Evolutionary conservation across 2,888 invertebrate genomes (phyloP), one percentile per base, ranked within the genome.

Genomic region (Odontocerum albicorne): DNA sequence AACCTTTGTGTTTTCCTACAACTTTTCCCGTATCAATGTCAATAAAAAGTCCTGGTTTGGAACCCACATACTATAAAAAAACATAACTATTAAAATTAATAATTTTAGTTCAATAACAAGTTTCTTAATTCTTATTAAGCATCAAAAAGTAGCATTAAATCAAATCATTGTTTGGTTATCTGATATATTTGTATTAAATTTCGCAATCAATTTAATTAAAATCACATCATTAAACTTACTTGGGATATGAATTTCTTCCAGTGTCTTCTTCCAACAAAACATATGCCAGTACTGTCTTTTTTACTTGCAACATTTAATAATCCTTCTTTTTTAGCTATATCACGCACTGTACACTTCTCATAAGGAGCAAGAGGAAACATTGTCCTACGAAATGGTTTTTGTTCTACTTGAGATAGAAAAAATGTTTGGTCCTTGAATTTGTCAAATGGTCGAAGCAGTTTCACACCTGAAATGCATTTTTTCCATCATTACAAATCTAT

Each of bases 281-380:
- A 99, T 61, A 99, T 96, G 17, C 98, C 98, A 72, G 88, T 91
- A 66, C 95, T 96, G 73, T 94, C 93, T 64, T 81, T 87, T 68
- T 92, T 93, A 10, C 72, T 70, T 6, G 86, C 85, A 51, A 94
- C 78, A 64, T 80, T 78, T 10, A 81, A 67, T 38, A 94, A 74
- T 0, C 87, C 87, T 67, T 85, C 83, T 54, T 81, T 74, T 44
- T 67, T 67, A 0, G 96, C 97, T 47, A 96, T 82, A 62, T 80
- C 69, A 72, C 92, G 90, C 0, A 98, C 93, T 66, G 88, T 76
- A 7, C 67, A 67, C 72, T 99, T 98, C 1, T 78, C 67, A 45
- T 90, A 70, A 40, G 81, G 74, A 13, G 95, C 95, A 46, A 99
- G 66, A 1, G 98, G 97, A 73, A 99, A 99, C 87, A 98, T 89